Evolutionary conservation across 2,888 invertebrate genomes (phyloP), one percentile per base, ranked within the genome.

Genomic region (Acheta domesticus): DNA sequence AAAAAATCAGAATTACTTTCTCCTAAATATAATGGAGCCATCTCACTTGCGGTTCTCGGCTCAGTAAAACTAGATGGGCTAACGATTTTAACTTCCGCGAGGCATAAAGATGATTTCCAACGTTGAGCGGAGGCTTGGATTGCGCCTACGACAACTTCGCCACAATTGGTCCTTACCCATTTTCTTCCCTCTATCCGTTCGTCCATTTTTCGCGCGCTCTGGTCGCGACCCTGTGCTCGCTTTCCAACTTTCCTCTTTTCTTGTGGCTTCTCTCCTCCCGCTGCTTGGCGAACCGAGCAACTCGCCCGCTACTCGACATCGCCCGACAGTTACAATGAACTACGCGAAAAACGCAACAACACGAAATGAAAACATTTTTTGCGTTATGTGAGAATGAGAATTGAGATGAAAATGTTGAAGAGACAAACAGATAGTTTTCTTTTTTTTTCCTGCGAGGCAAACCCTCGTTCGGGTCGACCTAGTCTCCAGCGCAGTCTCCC

Each of bases 291-390:
- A 36, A 8, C 36, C 36, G 36, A 8, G 36, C 36, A 36, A 36
- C 36, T 36, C 36, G 36, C 36, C 36, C 36, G 36, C 36, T 36
- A 36, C 36, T 8, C 36, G 36, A 36, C 36, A 36, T 36, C 8
- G 36, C 36, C 36, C 36, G 36, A 36, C 36, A 36, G 36, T 36
- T 36, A 62, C n/a, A 62, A n/a, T n/a, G 62, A 62, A 62, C 16
- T 62, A 62, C 16, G 62, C 62, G 16, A 62, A n/a, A 62, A 62
- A 62, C 62, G 62, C n/a, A n/a, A 62, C 62, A 19, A 14, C 62
- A 62, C 62, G 62, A 62, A 62, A 62, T 62, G 62, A 62, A 62
- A 62, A 62, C 62, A 62, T n/a, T 62, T 62, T 62, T 62, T 62
- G 62, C 62, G 62, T 62, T 62, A 62, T 62, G 36, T 36, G n/a